A percentile compares a stretch with the other conserved stretches of the same genome.
Evolutionary conservation across 2,797 vertebrate species (phyloP).

Genomic region (Somateria mollissima): DNA sequence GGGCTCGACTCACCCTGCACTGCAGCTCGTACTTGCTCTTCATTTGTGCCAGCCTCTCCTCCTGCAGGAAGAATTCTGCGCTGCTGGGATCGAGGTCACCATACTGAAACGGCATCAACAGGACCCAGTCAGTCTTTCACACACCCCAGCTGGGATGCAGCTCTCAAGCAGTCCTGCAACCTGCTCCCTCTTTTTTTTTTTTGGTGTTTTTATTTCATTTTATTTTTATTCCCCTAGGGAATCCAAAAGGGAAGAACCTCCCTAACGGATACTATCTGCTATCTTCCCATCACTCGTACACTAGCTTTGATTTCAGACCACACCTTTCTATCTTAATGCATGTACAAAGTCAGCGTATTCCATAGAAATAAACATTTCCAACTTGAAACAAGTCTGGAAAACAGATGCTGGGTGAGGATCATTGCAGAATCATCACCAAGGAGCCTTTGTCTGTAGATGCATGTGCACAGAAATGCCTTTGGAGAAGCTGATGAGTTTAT

Average conservation of each 20-base stretch:
- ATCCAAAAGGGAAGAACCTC: no score
- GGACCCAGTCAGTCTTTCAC: neutral
- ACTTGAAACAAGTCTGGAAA: neutral
- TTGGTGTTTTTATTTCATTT: no score
- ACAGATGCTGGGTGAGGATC: neutral
- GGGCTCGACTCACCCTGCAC: constrained; percentile 85
- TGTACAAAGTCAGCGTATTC: neutral
- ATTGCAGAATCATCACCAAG: neutral
- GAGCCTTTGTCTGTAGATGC: neutral
- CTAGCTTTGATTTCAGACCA: neutral
- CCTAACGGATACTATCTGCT: neutral
- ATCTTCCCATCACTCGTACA: neutral
- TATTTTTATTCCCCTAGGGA: no score
- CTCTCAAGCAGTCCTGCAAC: neutral
- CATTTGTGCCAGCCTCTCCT: constrained; percentile 89
- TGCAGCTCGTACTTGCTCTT: constrained; percentile 87
- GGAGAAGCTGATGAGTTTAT: neutral
- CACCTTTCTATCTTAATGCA: neutral
- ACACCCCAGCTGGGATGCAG: neutral
- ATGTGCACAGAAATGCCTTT: neutral
- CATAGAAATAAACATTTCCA: neutral
- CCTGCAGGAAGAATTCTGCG: constrained; percentile 90
- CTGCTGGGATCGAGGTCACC: constrained; percentile 90
- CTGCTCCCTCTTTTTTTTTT: neutral
- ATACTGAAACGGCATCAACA: constrained; percentile 79